Base-by-base conservation (phyloP, 2,888 invertebrate genomes). In the Rhimphoctona megacephalus region DNA sequence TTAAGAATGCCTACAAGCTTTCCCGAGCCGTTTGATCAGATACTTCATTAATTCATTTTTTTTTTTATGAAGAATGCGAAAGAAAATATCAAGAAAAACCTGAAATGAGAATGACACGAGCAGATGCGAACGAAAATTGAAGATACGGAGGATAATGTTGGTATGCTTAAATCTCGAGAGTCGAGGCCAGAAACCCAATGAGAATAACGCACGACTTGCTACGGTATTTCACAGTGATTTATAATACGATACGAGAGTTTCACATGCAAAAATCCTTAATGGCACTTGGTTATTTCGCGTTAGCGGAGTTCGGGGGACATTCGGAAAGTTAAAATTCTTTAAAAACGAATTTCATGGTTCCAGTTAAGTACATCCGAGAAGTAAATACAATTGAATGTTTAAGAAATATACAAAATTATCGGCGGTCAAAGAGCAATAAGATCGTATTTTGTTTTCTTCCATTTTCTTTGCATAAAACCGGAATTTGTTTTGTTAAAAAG, bases 161-260 rank as follows among this genome's bases (percentile, higher is more conserved):
- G 17, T 39, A 25, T 8, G 30, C 70, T 46, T n/a, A 64, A 82
- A 80, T 72, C 76, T 81, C 30, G 52, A 76, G 61, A 66, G 74
- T 82, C 70, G 9, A 22, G 7, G 25, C 46, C 70, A 66, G 72
- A 61, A 73, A 46, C 46, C 22, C 70, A 19, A 14, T 33, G 66
- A 39, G 54, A 81, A 66, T 49, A 54, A 73, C 33, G 57, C 43
- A 33, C 66, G 39, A 33, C 39, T 19, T 17, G 7, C 46, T 43
- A 72, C 76, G n/a, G 64, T 76, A 77, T 66, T 76, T 77, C 76
- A 77, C 46, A 14, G 66, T 80, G 80, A 86, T 80, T 83, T 83
- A 86, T 72, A 72, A n/a, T 25, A 39, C 77, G 64, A 52, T 69
- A 43, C 79, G 64, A 54, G 30, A 77, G 57, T 61, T 77, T 80